Evolutionary conservation across 2,888 invertebrate species (phyloP), one percentile per base, ranked within the genome.

Genomic region (Polylopha cassiicola): DNA sequence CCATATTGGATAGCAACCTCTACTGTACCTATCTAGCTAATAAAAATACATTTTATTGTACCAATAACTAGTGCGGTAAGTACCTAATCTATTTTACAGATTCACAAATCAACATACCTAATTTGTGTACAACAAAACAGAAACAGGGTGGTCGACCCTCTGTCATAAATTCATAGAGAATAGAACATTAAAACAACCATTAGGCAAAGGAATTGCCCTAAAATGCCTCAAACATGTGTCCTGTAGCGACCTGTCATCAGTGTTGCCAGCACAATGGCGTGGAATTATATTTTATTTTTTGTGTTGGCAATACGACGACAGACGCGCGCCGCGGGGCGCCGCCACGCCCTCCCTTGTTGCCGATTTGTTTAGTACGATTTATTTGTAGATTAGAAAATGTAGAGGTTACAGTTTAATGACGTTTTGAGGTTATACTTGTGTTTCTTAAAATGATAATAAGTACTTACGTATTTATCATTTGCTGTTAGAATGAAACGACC

Each of bases 161-260:
- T 44, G 52, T 63, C 62, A 82, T 84, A 82, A 84, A 84, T 80
- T 73, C 61, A 69, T 49, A 55, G 47, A 58, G 65, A n/a, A n/a
- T n/a, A n/a, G n/a, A 70, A 74, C 80, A 79, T 82, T 81, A 82
- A 76, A 81, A 81, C 73, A 77, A 73, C 78, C 73, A 82, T 84
- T 82, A 81, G 61, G 61, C 65, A 62, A 65, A 77, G 79, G 73
- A 84, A 84, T 84, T 77, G 81, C 74, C 78, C 80, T 60, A 75
- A 79, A 82, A 80, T 80, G 81, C 78, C 73, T 74, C 66, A 73
- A 80, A 84, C 82, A 84, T 84, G 82, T 84, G 84, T 80, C 80
- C 73, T 71, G 76, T 70, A 54, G 79, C 72, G 82, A 84, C 78
- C 82, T 84, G 84, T 84, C 84, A 80, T 82, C 84, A 68, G 80